phyloP scores from a whole-genome alignment of 2,113 vertebrate species.

The Pseudorhombus dupliciocellatus region DNA sequence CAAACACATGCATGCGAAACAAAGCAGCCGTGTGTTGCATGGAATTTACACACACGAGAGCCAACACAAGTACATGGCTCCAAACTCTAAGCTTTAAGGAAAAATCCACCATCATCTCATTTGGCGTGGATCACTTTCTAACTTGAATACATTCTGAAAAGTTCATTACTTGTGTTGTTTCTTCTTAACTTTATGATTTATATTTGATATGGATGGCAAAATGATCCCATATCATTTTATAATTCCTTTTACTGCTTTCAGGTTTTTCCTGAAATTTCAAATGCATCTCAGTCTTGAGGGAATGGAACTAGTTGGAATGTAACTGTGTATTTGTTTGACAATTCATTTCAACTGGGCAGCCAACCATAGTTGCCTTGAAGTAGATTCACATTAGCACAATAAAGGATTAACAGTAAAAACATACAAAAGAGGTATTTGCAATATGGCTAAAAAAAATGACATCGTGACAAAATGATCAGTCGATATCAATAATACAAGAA shows the following conservation, averaged over 20 bases:
- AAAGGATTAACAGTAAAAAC: background rate
- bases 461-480: too few species aligned
- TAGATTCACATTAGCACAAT: background rate
- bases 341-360: background rate
- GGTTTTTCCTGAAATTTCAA: background rate
- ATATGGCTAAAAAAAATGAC: too few species aligned
- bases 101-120: constrained; percentile 48
- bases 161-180: background rate
- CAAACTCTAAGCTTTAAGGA: constrained; percentile 8
- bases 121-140: background rate
- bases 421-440: background rate
- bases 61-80: background rate
- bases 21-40: constrained; percentile 38
- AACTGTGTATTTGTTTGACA: background rate
- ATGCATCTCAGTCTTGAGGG: background rate
- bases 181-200: background rate
- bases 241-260: background rate
- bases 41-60: constrained; percentile 9
- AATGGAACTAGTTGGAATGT: background rate
- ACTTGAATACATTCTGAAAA: background rate
- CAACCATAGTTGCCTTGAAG: background rate
- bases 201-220: background rate
- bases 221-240: background rate
- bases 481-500: too few species aligned
- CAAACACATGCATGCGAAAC: background rate